Evolutionary conservation across 2,113 vertebrate genomes (phyloP), one percentile per base, ranked within the genome.

Genomic region (Nyctereutes procyonoides): DNA sequence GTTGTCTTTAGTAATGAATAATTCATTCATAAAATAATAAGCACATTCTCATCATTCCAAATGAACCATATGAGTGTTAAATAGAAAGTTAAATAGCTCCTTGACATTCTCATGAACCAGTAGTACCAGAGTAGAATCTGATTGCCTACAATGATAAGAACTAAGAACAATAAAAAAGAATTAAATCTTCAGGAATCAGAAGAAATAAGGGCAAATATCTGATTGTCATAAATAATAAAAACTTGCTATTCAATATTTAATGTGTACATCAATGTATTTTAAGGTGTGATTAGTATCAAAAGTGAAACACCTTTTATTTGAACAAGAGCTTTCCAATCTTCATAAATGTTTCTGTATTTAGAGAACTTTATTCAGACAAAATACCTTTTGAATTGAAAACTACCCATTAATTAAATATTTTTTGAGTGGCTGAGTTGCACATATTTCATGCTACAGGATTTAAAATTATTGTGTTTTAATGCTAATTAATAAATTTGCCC

Each of bases 1-100:
- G 8, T 79, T 91, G 81, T 95, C 53, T 97, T 97, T 28, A 24
- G 38, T 92, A 87, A 88, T 95, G 89, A 97, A 92, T 97, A 96
- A 97, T 97, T 98, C 80, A 98, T 97, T 97, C 95, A 55, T 88
- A 90, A 89, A 93, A 93, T 90, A 96, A 77, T 15, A 87, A 97
- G 92, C 35, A 90, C 19, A 88, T 86, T 77, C 28, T 89, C 38
- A 82, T 95, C 74, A 71, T 96, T 96, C 8, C 58, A 97, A 95
- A 97, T 93, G 84, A 96, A 60, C n/a, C 69, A 84, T 71, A 96
- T 13, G 80, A 77, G 58, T 83, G 53, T 91, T 79, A 95, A 93
- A 74, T 82, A 32, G 63, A 90, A 96, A 97, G 48, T 91, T 93
- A 96, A 97, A 38, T 77, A 90, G 35, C 16, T 95, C 38, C 22